Evolutionary conservation across 2,888 invertebrate genomes (phyloP).

Genomic region (Lasioglossum lativentre): DNA sequence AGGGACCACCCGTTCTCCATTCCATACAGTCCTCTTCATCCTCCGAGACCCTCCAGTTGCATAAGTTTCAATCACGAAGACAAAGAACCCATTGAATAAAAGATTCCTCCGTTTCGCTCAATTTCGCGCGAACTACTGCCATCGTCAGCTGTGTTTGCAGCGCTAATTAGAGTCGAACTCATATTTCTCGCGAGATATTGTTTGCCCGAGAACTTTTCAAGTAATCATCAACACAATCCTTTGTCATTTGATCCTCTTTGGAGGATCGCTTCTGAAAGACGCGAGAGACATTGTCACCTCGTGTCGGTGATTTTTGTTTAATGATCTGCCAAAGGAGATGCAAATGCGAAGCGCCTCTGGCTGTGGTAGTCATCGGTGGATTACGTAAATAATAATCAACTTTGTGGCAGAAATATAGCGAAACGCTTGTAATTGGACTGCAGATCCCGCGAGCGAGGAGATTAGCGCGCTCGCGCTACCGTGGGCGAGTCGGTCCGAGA

Average conservation of each 20-base stretch:
- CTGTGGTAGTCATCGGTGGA: neutral
- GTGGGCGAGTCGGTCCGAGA: neutral
- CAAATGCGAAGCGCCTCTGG: neutral
- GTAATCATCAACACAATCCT: neutral
- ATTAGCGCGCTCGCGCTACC: neutral
- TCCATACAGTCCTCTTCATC: neutral
- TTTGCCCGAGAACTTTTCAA: neutral
- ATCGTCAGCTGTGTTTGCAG: neutral
- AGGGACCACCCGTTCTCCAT: neutral
- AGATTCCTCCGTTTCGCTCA: neutral
- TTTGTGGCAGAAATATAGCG: neutral
- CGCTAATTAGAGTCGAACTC: neutral
- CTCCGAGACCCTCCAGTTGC: neutral
- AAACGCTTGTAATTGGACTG: neutral
- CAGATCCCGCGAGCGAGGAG: neutral
- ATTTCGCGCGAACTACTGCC: neutral
- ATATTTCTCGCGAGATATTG: neutral
- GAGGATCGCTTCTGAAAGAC: neutral
- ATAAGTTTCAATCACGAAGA: neutral
- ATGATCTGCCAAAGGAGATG: neutral
- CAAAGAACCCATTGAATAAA: neutral
- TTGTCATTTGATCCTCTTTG: neutral
- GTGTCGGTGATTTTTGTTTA: neutral
- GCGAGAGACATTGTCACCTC: neutral
- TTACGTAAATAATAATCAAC: constrained; percentile 33